phyloP scores from a whole-genome alignment of 2,888 invertebrate genomes.

The Xylota sylvarum region DNA sequence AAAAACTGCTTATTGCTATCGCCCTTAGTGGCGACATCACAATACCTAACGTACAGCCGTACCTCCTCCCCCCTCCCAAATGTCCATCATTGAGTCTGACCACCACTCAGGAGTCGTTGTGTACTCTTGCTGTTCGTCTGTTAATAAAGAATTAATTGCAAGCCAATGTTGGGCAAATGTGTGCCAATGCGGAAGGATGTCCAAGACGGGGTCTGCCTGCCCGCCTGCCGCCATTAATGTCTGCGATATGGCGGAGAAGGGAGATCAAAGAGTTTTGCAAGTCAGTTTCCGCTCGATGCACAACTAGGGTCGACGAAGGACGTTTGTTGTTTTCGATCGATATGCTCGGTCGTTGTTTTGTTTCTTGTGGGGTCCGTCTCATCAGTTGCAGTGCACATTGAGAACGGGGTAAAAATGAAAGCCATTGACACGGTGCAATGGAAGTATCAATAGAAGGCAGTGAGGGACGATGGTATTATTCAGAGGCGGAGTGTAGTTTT shows the following conservation, averaged over 20 bases:
- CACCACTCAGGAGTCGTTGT: conserved; percentile 18
- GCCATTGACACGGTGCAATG: conserved; percentile 72
- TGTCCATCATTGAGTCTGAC: conserved; percentile 28
- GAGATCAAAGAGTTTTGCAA: conserved; percentile 61
- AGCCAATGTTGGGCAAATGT: conserved; percentile 54
- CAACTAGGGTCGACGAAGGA: conserved; percentile 63
- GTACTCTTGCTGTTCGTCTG: conserved; percentile 36
- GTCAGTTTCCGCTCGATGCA: conserved; percentile 59
- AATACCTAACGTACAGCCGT: conserved; percentile 2
- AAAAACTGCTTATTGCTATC: conserved; percentile 63
- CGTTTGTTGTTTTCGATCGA: conserved; percentile 57
- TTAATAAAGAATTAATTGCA: conserved; percentile 64
- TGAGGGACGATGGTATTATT: background rate
- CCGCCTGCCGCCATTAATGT: conserved; percentile 59
- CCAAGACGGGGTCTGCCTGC: conserved; percentile 52
- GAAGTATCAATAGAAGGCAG: conserved; percentile 52
- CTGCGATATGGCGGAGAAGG: conserved; percentile 32
- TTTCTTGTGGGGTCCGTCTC: conserved; percentile 38
- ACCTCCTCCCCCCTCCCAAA: conserved; percentile 13
- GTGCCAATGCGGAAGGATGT: conserved; percentile 70
- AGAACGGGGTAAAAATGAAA: conserved; percentile 54
- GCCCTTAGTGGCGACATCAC: conserved; percentile 34
- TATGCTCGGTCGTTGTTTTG: conserved; percentile 33
- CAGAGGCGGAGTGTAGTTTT: conserved; percentile 33
- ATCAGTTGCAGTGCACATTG: conserved; percentile 48